Conservation (phyloP, 2,888 invertebrate genomes). For the Melinopterus prodromus region DNA sequence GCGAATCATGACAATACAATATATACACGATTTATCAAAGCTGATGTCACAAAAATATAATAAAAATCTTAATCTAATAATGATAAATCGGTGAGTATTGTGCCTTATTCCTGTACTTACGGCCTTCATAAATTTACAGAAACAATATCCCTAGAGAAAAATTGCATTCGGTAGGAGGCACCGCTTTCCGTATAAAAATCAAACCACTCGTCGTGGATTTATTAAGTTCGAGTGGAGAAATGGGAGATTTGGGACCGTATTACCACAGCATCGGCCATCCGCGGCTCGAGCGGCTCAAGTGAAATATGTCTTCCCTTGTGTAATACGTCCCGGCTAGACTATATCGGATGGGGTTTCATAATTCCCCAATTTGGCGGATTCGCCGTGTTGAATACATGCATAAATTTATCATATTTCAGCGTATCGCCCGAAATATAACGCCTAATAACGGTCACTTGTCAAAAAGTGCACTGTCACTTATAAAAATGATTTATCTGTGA, state of each 20-base stretch:
- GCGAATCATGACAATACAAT: too few species aligned
- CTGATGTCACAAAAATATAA: too few species aligned
- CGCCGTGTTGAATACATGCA: slow-evolving; percentile 28
- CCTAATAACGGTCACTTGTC: background rate
- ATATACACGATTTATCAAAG: too few species aligned
- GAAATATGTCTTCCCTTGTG: slow-evolving; percentile 28
- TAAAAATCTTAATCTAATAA: too few species aligned
- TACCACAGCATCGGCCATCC: slow-evolving; percentile 27
- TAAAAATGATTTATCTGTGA: background rate
- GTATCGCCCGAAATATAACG: background rate
- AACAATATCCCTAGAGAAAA: background rate
- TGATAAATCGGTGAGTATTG: too few species aligned
- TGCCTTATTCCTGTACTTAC: too few species aligned
- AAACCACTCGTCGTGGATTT: slow-evolving; percentile 4
- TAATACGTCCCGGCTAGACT: slow-evolving; percentile 8
- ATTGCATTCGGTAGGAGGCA: background rate
- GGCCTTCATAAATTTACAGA: background rate
- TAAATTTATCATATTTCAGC: slow-evolving; percentile 33
- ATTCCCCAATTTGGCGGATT: slow-evolving; percentile 30
- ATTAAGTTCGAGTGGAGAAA: background rate
- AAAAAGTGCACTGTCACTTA: slow-evolving; percentile 15
- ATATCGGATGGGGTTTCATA: slow-evolving; percentile 29
- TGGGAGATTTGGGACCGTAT: slow-evolving; percentile 27
- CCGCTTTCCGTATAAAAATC: background rate
- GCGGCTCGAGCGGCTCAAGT: slow-evolving; percentile 23